Conservation (phyloP, 2,888 invertebrate species). For the Spilosoma lubricipeda region DNA sequence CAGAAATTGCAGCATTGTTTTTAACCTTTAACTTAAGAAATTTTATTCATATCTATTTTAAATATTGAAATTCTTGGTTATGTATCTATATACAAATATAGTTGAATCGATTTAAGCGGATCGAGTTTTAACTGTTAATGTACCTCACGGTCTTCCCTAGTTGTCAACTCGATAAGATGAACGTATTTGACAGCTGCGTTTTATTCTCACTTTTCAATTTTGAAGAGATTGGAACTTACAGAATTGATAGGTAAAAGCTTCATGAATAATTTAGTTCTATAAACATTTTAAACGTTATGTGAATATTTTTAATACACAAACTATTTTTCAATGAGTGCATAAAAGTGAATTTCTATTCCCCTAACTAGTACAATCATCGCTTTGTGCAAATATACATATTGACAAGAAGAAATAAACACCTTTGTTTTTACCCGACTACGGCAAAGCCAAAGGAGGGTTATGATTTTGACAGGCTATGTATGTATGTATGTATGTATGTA, state of each 20-base stretch:
- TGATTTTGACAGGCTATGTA: too few relatives aligned
- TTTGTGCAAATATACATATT: too few relatives aligned
- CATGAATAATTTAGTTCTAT: neutral
- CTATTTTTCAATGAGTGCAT: neutral
- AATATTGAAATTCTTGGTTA: neutral
- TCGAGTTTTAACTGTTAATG: too few relatives aligned
- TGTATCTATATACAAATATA: neutral
- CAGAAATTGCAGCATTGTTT: neutral
- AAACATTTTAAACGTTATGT: neutral
- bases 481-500: too few relatives aligned
- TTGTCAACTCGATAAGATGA: neutral
- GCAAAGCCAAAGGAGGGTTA: too few relatives aligned
- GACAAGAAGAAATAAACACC: too few relatives aligned
- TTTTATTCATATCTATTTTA: neutral
- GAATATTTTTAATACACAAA: neutral
- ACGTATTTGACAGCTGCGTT: slow-evolving; percentile 12
- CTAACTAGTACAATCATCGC: neutral
- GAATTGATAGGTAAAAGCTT: too few relatives aligned
- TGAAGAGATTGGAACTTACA: neutral
- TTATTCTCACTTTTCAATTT: slow-evolving; percentile 3
- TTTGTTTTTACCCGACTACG: too few relatives aligned
- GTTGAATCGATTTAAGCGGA: neutral
- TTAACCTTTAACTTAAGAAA: neutral
- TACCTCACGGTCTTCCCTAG: neutral
- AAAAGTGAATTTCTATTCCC: neutral